Evolutionary conservation across 2,113 vertebrate genomes (phyloP).

Genomic region (Neolamprologus cancellatus): DNA sequence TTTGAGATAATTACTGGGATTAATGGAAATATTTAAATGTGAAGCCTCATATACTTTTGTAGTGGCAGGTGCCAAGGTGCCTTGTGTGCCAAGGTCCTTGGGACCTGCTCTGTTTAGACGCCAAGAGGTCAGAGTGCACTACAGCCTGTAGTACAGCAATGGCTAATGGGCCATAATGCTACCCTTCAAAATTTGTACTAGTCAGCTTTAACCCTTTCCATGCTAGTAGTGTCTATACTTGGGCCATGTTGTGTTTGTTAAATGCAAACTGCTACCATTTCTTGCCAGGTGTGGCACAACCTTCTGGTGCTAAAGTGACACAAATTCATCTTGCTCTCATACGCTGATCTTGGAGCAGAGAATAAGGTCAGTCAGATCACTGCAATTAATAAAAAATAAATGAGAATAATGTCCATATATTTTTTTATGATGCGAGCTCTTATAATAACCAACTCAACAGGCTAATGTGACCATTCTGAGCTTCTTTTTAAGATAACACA

Average conservation of each 20-base stretch:
- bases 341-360: not conserved
- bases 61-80: not conserved
- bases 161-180: not conserved
- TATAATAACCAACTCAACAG: not conserved
- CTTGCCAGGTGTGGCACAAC: not conserved
- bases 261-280: not conserved
- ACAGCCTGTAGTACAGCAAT: not conserved
- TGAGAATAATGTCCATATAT: not conserved
- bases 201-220: not conserved
- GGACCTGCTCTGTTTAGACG: not conserved
- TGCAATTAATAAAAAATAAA: not conserved
- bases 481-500: not conserved
- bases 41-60: not conserved
- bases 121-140: not conserved
- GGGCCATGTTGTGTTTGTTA: not conserved
- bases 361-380: not conserved
- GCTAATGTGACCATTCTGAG: not conserved
- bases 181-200: not conserved
- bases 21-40: not conserved
- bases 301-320: not conserved
- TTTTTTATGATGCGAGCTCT: not conserved
- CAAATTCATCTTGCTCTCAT: not conserved
- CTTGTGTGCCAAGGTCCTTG: not conserved
- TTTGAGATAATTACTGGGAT: not conserved
- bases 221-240: not conserved